A percentile compares a stretch with the other conserved stretches of the same genome.
phyloP scores from a whole-genome alignment of 1,140 invertebrate genomes.

The Macrocentrus cingulum region DNA sequence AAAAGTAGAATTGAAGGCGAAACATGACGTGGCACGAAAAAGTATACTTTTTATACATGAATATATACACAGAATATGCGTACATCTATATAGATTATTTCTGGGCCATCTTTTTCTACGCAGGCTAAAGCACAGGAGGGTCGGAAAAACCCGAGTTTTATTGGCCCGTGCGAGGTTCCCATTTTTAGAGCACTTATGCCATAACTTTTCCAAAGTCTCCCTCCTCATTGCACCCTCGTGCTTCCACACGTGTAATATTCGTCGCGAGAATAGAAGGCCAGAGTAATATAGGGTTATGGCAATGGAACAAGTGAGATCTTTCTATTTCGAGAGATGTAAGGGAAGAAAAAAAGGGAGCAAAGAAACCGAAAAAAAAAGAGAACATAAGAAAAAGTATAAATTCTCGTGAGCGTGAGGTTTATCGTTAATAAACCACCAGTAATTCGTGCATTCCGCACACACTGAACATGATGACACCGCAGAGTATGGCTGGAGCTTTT shows the following conservation, averaged over 20 bases:
- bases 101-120: constrained; percentile 1
- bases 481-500: no score
- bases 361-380: constrained; percentile 4
- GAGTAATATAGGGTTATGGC: constrained; percentile 26
- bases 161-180: constrained; percentile 12
- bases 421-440: neutral
- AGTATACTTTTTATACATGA: no score
- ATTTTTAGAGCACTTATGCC: constrained; percentile 29
- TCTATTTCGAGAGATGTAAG: constrained; percentile 12
- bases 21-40: no score
- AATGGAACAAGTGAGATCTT: constrained; percentile 16
- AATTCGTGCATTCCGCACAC: neutral
- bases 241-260: constrained; percentile 31
- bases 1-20: no score
- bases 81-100: no score
- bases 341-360: constrained; percentile 10
- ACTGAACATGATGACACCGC: no score
- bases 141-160: constrained; percentile 7
- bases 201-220: constrained; percentile 29
- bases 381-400: neutral
- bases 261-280: constrained; percentile 22
- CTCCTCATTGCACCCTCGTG: constrained; percentile 13
- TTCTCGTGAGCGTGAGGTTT: constrained; percentile 5
- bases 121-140: neutral
- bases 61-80: no score